Evolutionary conservation across 1,140 invertebrate genomes (phyloP).

Genomic region (Drosophila triauraria): DNA sequence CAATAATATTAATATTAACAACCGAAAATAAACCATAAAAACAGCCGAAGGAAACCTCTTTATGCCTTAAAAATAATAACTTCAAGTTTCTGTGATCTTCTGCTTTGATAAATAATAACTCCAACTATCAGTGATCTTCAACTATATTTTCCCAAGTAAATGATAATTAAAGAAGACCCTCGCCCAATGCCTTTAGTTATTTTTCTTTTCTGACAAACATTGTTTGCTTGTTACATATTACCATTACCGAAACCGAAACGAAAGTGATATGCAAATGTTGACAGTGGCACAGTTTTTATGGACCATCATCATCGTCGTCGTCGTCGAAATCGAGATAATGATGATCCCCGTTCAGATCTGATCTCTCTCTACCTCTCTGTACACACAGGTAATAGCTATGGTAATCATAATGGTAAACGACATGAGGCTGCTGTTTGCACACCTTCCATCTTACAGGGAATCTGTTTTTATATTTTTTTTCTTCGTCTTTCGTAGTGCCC

Average conservation of each 20-base stretch:
- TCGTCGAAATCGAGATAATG: constrained; percentile 2
- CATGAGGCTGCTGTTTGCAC: constrained; percentile 21
- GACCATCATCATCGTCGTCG: constrained; percentile 41
- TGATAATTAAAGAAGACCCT: neutral
- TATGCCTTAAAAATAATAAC: too few relatives aligned
- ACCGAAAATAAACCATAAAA: too few relatives aligned
- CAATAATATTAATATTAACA: too few relatives aligned
- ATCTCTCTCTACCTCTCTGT: neutral
- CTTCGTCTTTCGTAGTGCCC: neutral
- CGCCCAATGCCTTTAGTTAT: neutral
- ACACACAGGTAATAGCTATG: constrained; percentile 49
- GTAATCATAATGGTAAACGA: constrained; percentile 31
- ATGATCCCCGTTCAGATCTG: neutral
- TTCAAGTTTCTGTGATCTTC: too few relatives aligned
- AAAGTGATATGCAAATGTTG: constrained; percentile 79
- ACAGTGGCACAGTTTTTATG: constrained; percentile 49
- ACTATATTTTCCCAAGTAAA: neutral
- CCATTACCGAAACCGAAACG: constrained; percentile 59
- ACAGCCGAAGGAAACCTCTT: too few relatives aligned
- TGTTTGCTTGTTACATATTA: constrained; percentile 55
- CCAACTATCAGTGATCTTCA: too few relatives aligned
- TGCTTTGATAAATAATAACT: too few relatives aligned
- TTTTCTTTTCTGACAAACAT: neutral
- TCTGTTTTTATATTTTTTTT: neutral
- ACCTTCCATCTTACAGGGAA: constrained; percentile 3